Conservation (phyloP, 2,113 vertebrate species). For the Todiramphus saurophagus region DNA sequence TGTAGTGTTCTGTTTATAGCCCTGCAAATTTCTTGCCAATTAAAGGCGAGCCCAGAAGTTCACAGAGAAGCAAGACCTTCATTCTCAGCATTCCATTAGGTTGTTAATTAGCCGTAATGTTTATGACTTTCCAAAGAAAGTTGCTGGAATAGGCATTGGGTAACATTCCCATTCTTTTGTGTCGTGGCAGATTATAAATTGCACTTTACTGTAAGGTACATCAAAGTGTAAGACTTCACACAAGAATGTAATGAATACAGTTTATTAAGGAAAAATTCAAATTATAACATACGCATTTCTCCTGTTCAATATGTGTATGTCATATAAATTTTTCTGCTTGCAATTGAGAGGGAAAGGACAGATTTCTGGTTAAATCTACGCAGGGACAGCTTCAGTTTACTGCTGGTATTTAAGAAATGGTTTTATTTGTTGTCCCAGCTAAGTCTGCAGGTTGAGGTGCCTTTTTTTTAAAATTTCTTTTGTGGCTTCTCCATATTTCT, state of each 20-base stretch:
- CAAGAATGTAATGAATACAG: neutral
- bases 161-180: neutral
- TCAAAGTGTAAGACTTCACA: neutral
- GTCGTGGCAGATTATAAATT: neutral
- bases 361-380: neutral
- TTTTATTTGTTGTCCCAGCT: neutral
- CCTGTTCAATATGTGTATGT: neutral
- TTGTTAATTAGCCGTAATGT: slow-evolving; percentile 47
- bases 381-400: neutral
- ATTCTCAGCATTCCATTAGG: neutral
- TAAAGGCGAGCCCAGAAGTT: slow-evolving; percentile 6
- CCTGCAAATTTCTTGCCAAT: slow-evolving; percentile 29
- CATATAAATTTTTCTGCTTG: neutral
- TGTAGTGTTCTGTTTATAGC: neutral
- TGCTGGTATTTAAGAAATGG: neutral
- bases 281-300: neutral
- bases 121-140: slow-evolving; percentile 44
- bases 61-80: slow-evolving; percentile 32
- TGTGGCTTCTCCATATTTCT: neutral
- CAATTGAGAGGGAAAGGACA: neutral
- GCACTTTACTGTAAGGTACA: neutral
- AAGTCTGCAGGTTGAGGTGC: neutral
- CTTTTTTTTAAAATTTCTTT: neutral
- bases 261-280: neutral
- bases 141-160: neutral